phyloP scores from a whole-genome alignment of 2,888 invertebrate species.

The Eupeodes latifasciatus region DNA sequence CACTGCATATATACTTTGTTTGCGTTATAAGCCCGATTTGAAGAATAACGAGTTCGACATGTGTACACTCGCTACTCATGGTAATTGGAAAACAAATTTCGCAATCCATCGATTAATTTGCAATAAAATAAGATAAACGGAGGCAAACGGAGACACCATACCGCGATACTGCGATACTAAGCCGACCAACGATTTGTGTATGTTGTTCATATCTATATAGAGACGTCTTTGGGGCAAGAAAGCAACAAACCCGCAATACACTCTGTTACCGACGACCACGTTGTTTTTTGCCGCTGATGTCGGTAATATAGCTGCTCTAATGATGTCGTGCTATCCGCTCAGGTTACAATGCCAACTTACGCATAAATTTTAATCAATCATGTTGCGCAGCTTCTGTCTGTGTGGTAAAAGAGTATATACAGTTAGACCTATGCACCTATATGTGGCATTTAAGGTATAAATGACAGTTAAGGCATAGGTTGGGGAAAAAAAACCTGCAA shows the following conservation, averaged over 20 bases:
- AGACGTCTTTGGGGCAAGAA: conserved; percentile 28
- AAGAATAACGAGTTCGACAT: conserved; percentile 73
- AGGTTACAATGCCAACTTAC: conserved; percentile 70
- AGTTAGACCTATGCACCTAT: not conserved
- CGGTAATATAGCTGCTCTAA: conserved; percentile 32
- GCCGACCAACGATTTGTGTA: conserved; percentile 33
- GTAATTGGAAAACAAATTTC: conserved; percentile 72
- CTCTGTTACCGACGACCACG: not conserved
- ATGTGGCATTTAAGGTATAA: conserved; percentile 50
- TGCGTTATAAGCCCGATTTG: not conserved
- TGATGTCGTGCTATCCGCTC: conserved; percentile 65
- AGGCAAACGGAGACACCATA: conserved; percentile 56
- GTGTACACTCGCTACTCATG: conserved; percentile 49
- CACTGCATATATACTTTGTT: not conserved
- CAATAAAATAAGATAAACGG: conserved; percentile 70
- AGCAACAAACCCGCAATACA: not conserved
- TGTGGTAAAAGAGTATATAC: conserved; percentile 7
- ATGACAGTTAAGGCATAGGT: conserved; percentile 35
- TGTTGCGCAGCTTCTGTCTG: conserved; percentile 59
- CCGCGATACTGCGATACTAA: too few species aligned
- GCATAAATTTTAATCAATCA: conserved; percentile 76
- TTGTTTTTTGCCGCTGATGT: not conserved
- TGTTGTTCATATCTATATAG: not conserved
- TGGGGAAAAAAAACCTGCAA: conserved; percentile 17
- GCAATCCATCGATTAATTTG: conserved; percentile 73